Percentiles rank a stretch among this genome's conserved stretches.
phyloP scores from a whole-genome alignment of 2,113 vertebrate genomes.

The Channa maculata region DNA sequence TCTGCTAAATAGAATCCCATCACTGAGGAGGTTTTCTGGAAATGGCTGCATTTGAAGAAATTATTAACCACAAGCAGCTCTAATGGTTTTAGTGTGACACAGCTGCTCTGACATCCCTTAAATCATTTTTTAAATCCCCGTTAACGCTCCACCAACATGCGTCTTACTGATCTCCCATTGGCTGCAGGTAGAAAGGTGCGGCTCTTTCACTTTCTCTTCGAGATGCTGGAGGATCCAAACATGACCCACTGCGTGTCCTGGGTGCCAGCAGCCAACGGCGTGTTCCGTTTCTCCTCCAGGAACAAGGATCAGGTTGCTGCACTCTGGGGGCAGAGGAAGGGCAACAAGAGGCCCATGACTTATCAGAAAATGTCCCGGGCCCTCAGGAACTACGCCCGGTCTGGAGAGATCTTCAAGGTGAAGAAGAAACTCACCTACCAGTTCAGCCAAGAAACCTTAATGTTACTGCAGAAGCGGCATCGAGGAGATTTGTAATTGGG shows the following conservation, averaged over 20 bases:
- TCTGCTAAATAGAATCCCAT: constrained; percentile 16
- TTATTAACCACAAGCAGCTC: constrained; percentile 48
- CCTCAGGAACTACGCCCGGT: constrained; percentile 83
- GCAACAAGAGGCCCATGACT: constrained; percentile 86
- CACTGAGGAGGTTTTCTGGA: constrained; percentile 59
- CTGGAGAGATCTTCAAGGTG: constrained; percentile 86
- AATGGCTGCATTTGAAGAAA: constrained; percentile 65
- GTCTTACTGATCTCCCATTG: neutral
- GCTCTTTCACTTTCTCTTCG: constrained; percentile 86
- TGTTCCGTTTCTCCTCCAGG: constrained; percentile 85
- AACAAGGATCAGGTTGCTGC: constrained; percentile 83
- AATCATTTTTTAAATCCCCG: constrained; percentile 12
- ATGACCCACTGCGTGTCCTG: constrained; percentile 85
- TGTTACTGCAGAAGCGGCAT: constrained; percentile 55
- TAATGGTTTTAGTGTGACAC: constrained; percentile 40
- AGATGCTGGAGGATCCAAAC: constrained; percentile 84
- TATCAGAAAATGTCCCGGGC: constrained; percentile 89
- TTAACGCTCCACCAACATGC: neutral
- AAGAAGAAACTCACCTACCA: constrained; percentile 86
- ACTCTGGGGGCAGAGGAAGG: constrained; percentile 85
- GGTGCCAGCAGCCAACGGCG: constrained; percentile 76
- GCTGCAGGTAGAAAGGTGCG: constrained; percentile 81
- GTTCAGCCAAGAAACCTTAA: constrained; percentile 78
- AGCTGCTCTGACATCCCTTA: constrained; percentile 9
- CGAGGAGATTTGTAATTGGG: constrained; percentile 20